Evolutionary conservation across 2,888 invertebrate species (phyloP), one percentile per base, ranked within the genome.

Genomic region (Aspidiotus destructor): DNA sequence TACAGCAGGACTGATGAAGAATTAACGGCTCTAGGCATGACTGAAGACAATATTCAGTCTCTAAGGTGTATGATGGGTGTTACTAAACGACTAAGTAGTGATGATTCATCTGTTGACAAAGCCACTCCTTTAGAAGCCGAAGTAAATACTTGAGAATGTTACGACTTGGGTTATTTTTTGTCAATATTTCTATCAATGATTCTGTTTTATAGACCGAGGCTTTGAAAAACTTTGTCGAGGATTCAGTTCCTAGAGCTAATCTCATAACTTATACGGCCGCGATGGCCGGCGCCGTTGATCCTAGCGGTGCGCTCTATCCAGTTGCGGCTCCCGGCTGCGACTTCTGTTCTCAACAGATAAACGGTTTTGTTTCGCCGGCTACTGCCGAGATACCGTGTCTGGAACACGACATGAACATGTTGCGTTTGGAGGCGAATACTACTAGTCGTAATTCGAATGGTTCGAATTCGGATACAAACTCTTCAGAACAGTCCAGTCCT

Each of bases 1-100:
- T 81, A 82, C 73, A 82, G 81, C 74, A 81, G 84, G 76, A 82
- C 81, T 68, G 85, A 86, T 71, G 85, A 85, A 72, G 82, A 85
- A 76, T 77, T 85, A 73, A 80, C 83, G 70, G 85, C 85, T 70
- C 76, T 83, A 72, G 80, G 79, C 54, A 74, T 80, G 71, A 76
- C 79, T 61, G 75, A 75, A 60, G 81, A 79, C 72, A 81, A 80
- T 53, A 79, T 82, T 70, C 81, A 81, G 55, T 81, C 81, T 74
- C 79, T 83, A 72, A 79, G 83, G 69, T 83, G 81, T 71, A 78
- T 84, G 73, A 41, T 84, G 73, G 28, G 28, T 28, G 60, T 57
- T 48, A 58, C 57, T 44, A 65, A 65, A 57, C 15, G 58, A 28
- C 58, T 28, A 28, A 58, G 28, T 10, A 58, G 58, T 28, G 58